phyloP scores from a whole-genome alignment of 2,888 invertebrate genomes.

The Temnothorax unifasciatus region DNA sequence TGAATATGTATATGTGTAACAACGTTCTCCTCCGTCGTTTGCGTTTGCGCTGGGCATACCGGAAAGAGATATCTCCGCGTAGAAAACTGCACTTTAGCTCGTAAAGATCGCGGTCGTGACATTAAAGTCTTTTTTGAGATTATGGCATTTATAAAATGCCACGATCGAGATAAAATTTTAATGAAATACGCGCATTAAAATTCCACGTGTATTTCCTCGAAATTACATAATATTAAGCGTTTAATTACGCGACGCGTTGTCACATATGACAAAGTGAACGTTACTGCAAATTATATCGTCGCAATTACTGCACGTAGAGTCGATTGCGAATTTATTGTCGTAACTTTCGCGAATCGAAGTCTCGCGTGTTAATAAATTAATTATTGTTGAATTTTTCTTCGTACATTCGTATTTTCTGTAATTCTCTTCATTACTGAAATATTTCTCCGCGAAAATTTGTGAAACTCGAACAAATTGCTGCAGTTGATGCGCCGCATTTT shows the following conservation, averaged over 20 bases:
- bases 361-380: conserved; percentile 13
- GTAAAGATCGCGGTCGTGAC: conserved; percentile 30
- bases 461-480: conserved; percentile 27
- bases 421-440: conserved; percentile 18
- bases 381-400: conserved; percentile 18
- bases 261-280: conserved; percentile 1
- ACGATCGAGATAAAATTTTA: conserved; percentile 29
- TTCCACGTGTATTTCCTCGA: background rate
- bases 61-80: conserved; percentile 14
- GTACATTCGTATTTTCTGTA: conserved; percentile 8
- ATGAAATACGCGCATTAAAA: conserved; percentile 14
- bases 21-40: background rate
- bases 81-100: conserved; percentile 8
- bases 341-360: conserved; percentile 1
- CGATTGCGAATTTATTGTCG: conserved; percentile 17
- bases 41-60: background rate
- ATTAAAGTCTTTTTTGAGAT: conserved; percentile 22
- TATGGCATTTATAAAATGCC: conserved; percentile 10
- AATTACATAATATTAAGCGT: conserved; percentile 14
- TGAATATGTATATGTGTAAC: conserved; percentile 57
- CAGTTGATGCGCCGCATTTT: background rate
- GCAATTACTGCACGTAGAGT: background rate
- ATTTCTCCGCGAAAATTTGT: conserved; percentile 27
- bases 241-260: conserved; percentile 24
- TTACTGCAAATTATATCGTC: conserved; percentile 29